phyloP scores from a whole-genome alignment of 2,797 vertebrate species.

The Myiotriccus ornatus region DNA sequence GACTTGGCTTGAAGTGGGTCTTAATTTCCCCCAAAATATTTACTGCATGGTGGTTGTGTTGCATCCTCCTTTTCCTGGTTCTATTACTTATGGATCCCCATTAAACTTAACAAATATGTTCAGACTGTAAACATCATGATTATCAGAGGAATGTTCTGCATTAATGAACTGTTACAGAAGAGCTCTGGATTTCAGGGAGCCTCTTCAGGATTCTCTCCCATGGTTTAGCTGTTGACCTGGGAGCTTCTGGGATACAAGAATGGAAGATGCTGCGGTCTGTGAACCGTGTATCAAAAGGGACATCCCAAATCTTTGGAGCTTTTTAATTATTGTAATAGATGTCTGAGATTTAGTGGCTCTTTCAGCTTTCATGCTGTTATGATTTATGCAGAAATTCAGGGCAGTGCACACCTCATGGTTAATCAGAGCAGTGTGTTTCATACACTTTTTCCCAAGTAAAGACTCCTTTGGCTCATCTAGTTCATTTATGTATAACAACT shows the following conservation, averaged over 20 bases:
- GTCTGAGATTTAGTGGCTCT: background rate
- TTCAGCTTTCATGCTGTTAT: background rate
- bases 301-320: background rate
- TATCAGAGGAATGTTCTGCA: background rate
- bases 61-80: background rate
- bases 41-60: accelerated
- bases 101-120: background rate
- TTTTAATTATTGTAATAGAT: background rate
- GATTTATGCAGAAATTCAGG: background rate
- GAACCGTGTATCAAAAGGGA: background rate
- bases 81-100: background rate
- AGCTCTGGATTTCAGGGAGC: background rate
- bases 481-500: slow-evolving; percentile 33
- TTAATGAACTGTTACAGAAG: background rate
- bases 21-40: background rate
- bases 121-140: background rate
- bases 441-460: background rate
- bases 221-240: background rate
- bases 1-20: background rate
- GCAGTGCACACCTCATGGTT: background rate
- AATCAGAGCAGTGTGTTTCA: background rate
- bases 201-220: background rate
- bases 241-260: background rate
- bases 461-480: slow-evolving; percentile 10
- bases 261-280: background rate